A percentile compares a stretch with the other conserved stretches of the same genome.
Evolutionary conservation across 64 coral and sea anemone genomes (phyloP).

Genomic region (Porites australiensis): DNA sequence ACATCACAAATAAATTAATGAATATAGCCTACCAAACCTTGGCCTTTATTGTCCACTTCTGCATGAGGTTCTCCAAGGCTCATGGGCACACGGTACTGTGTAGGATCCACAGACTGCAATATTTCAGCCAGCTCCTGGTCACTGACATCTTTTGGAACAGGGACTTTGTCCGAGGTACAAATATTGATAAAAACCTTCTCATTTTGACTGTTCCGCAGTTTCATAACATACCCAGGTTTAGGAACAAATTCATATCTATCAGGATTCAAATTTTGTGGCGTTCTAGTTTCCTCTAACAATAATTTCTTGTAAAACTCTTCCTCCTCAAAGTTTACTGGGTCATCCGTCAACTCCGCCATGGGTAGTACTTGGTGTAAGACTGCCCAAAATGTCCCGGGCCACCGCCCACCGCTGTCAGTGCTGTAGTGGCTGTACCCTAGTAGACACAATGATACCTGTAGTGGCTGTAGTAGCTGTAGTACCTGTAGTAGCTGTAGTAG

Average conservation of each 20-base stretch:
- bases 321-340: constrained; percentile 49
- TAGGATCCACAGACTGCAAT: constrained; percentile 81
- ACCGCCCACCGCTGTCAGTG: too few species aligned
- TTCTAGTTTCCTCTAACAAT: constrained; percentile 72
- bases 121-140: constrained; percentile 77
- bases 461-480: too few species aligned
- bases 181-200: constrained; percentile 97
- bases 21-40: constrained; percentile 47
- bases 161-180: constrained; percentile 85
- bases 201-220: constrained; percentile 75
- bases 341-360: constrained; percentile 87
- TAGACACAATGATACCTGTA: too few species aligned
- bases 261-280: constrained; percentile 16
- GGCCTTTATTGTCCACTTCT: constrained; percentile 90
- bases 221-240: constrained; percentile 89
- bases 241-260: constrained; percentile 85
- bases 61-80: constrained; percentile 94
- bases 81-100: constrained; percentile 87
- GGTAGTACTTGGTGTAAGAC: too few species aligned
- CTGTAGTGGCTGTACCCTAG: too few species aligned
- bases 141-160: constrained; percentile 76
- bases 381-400: too few species aligned
- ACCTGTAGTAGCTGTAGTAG: too few species aligned
- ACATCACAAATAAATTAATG: too few species aligned
- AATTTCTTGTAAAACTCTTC: constrained; percentile 90